Base-by-base conservation (phyloP, 2,113 vertebrate genomes). In the Phocoena sinus region DNA sequence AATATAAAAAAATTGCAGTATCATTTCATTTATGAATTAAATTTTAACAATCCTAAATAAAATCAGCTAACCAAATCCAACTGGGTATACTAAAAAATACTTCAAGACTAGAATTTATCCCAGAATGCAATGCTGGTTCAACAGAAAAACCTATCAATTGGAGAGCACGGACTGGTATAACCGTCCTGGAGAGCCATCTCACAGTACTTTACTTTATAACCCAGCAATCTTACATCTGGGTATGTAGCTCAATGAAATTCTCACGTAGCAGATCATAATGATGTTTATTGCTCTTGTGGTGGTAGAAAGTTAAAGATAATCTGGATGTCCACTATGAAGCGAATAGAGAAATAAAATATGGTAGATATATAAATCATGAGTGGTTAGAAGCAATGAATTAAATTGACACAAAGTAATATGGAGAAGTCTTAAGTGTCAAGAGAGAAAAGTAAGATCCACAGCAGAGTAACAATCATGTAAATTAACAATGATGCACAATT, bases 1-100 rank as follows among this genome's bases (percentile, higher is more conserved):
- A 73, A 74, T 17, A 73, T 17, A 33, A 89, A 83, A 84, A 88
- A 56, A 82, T n/a, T 65, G 38, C 0, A 85, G 63, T 44, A 73
- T 4, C 36, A 94, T 91, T 89, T 88, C n/a, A 91, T 63, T 83
- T 87, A 89, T 25, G 50, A 94, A 89, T 94, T 13, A 90, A 91
- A 96, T 26, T 79, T 5, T n/a, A 91, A 81, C 63, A 65, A 76
- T 63, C 50, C n/a, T 83, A 73, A 85, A 68, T 87, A 82, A 96
- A 83, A 86, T 84, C n/a, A 77, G 56, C 74, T 83, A 94, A 93
- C 31, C 17, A 70, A 88, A 93, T 88, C 33, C 44, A 90, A 81
- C 25, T 79, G 12, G 13, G 44, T 38, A 79, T 47, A 65, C 53
- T n/a, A 67, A 79, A 88, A 85, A 84, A 33, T 33, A 91, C 21